Percentiles rank a stretch among this genome's conserved stretches.
Conservation (phyloP, 2,113 vertebrate species). For the Aphelocoma coerulescens region DNA sequence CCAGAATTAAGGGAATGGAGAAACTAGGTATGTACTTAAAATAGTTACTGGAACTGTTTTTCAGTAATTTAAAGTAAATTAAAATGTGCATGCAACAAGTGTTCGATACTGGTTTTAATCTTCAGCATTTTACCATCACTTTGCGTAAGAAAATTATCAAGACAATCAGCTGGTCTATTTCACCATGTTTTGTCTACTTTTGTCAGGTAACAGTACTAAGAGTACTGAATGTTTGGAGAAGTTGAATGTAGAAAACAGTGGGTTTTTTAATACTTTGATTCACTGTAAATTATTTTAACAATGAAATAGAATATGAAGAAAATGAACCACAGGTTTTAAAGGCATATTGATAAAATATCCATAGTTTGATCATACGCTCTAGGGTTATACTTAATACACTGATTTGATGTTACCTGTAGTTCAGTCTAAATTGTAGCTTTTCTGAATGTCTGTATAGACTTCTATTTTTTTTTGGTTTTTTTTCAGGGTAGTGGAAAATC, state of each 20-base stretch:
- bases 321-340: not conserved
- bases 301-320: not conserved
- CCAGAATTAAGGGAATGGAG: not conserved
- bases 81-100: not conserved
- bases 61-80: not conserved
- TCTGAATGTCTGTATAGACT: not conserved
- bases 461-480: not conserved
- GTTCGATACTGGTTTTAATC: not conserved
- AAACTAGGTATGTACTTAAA: not conserved
- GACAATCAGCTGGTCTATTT: not conserved
- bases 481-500: conserved; percentile 66
- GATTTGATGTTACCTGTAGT: not conserved
- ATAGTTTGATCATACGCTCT: not conserved
- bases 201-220: not conserved
- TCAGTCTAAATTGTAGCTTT: not conserved
- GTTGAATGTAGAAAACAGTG: not conserved
- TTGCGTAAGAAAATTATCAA: not conserved
- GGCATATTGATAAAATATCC: not conserved
- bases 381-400: not conserved
- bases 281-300: not conserved
- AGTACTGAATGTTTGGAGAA: not conserved
- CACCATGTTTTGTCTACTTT: not conserved
- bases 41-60: not conserved
- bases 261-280: not conserved
- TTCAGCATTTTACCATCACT: not conserved